Evolutionary conservation across 2,888 invertebrate genomes (phyloP), one percentile per base, ranked within the genome.

Genomic region (Drosophila yooni): DNA sequence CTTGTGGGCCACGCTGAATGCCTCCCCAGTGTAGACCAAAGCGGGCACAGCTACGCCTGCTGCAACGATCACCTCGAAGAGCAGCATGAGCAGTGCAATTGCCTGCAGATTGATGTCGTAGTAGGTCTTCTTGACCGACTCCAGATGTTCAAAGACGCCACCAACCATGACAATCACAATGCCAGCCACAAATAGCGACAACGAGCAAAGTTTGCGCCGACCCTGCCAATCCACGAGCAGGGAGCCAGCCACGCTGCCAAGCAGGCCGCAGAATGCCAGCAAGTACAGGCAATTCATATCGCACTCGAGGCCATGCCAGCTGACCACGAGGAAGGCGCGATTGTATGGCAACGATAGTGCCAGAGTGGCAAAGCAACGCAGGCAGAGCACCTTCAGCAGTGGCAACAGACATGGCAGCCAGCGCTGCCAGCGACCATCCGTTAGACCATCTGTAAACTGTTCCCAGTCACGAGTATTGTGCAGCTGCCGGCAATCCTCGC

Each of bases 301-400:
- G 52, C 91, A 91, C 57, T 84, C 81, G 25, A 89, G 88, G 1
- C 91, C 89, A 54, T 84, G 70, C 83, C 85, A 88, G 74, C 92
- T 92, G 38, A 91, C 74, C 33, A 87, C 75, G 31, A 91, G 74
- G 50, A 88, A 92, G 0, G 92, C 88, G 2, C 91, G 90, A 70
- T 92, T 92, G 52, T 89, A 92, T 1, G 92, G 92, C 69, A 91
- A 34, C 1, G 92, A 90, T 25, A 92, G 68, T 4, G 88, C 83
- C 65, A 92, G 34, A 0, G 86, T 73, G 5, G 88, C 89, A 46
- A 92, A 89, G 46, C 86, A 83, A 3, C 93, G 89, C 59, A 92
- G 61, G 10, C 88, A 43, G 10, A 89, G 73, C 11, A 92, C 72
- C 66, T 92, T 92, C 0, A 86, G 18, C 34, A 91, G 63, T n/a